Conservation (phyloP, 2,888 invertebrate species). For the Aspidiotus rigidus region DNA sequence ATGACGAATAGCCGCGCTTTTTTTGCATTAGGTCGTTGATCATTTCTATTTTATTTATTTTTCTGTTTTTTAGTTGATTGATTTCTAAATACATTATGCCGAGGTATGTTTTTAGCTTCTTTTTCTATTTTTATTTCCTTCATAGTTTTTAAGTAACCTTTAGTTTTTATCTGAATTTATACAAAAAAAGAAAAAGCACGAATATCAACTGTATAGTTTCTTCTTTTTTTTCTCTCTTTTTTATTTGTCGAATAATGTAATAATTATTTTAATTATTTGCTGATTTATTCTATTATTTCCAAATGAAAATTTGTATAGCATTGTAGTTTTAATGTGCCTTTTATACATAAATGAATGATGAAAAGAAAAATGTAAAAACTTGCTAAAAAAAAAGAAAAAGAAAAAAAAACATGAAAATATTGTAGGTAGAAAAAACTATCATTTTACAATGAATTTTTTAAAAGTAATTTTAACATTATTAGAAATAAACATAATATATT, state of each 20-base stretch:
- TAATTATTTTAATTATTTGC: slow-evolving; percentile 24
- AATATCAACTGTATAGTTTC: slow-evolving; percentile 22
- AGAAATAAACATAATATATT: slow-evolving; percentile 4
- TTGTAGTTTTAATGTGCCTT: slow-evolving; percentile 30
- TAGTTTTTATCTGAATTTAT: background rate
- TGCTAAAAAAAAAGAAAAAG: too few relatives aligned
- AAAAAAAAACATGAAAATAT: too few relatives aligned
- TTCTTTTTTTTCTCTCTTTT: slow-evolving; percentile 1
- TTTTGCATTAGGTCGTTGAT: too few relatives aligned
- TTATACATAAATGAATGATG: slow-evolving; percentile 16
- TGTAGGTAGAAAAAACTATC: background rate
- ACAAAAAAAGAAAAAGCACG: too few relatives aligned
- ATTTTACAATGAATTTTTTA: background rate
- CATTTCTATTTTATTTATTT: too few relatives aligned
- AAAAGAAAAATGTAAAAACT: background rate
- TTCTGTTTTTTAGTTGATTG: too few relatives aligned
- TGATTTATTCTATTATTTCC: background rate
- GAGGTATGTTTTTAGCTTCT: slow-evolving; percentile 6
- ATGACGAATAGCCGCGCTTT: too few relatives aligned
- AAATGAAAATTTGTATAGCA: slow-evolving; percentile 21
- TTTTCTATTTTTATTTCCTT: slow-evolving; percentile 12
- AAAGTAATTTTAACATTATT: background rate
- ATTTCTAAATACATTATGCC: too few relatives aligned
- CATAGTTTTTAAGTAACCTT: background rate
- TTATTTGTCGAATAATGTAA: slow-evolving; percentile 26